Evolutionary conservation across 2,888 invertebrate species (phyloP), one percentile per base, ranked within the genome.

Genomic region (Pediacus dermestoides): DNA sequence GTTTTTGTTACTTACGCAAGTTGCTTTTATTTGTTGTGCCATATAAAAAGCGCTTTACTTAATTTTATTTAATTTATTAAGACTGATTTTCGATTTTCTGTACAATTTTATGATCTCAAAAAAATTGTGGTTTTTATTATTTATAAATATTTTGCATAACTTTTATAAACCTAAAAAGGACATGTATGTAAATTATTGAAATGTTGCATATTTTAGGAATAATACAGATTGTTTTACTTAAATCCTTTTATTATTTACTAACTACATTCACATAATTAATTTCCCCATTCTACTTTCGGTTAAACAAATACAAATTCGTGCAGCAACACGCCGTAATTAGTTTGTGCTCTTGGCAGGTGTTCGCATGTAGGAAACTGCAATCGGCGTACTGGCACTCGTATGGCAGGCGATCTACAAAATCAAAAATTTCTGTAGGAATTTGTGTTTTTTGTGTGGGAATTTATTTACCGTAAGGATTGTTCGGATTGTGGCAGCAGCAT

Each of bases 261-360:
- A n/a, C n/a, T n/a, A n/a, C n/a, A n/a, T n/a, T n/a, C n/a, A n/a
- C n/a, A n/a, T n/a, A n/a, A n/a, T n/a, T n/a, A n/a, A n/a, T n/a
- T n/a, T n/a, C n/a, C n/a, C n/a, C n/a, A n/a, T n/a, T n/a, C n/a
- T n/a, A n/a, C n/a, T n/a, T n/a, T n/a, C n/a, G n/a, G n/a, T 23
- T 23, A 23, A 23, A 23, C 3, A 7, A 4, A 3, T 13, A 3
- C 13, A 28, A 22, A 15, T 52, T 58, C 7, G 58, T 63, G 57
- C 87, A 87, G 61, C 87, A 87, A 61, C 87, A 87, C 43, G 75
- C 76, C 7, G 81, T 78, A 51, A 87, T 86, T 33, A 87, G 70
- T 47, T 77, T 68, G 62, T 83, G 81, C 57, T 87, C 87, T 37
- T 76, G 70, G 59, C 87, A 87, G 10, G 80, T 76, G 66, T 86